These are phyloP conservation scores for Nibea coibor DNA, from an alignment of 2,113 vertebrate genomes.

Conservation along the genomic window DNA sequence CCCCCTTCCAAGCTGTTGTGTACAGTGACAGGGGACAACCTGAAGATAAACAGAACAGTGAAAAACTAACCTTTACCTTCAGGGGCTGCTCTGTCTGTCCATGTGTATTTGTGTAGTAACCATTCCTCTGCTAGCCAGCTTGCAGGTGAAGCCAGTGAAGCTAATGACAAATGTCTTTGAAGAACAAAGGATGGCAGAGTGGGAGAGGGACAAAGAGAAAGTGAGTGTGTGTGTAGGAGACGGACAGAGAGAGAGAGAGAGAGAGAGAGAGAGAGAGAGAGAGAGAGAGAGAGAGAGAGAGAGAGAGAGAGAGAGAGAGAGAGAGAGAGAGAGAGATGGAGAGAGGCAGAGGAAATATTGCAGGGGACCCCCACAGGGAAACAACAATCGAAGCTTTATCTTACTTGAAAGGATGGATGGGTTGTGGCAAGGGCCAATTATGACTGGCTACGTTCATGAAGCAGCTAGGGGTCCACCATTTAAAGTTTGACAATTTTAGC, in stretches of 20 bases:
- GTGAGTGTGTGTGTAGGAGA: slow-evolving; percentile 1
- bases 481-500: slow-evolving; percentile 38
- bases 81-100: slow-evolving; percentile 1
- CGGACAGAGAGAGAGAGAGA: slow-evolving; percentile 17
- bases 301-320: too few relatives aligned
- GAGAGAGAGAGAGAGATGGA: slow-evolving; percentile 20
- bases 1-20: slow-evolving; percentile 37
- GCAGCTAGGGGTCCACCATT: slow-evolving; percentile 48
- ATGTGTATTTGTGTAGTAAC: slow-evolving; percentile 8
- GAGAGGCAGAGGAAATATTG: slow-evolving; percentile 26
- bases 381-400: slow-evolving; percentile 46
- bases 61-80: slow-evolving; percentile 36
- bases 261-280: slow-evolving; percentile 22
- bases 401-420: slow-evolving; percentile 30
- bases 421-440: slow-evolving; percentile 43
- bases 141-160: slow-evolving; percentile 46
- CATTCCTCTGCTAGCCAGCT: slow-evolving; percentile 11
- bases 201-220: slow-evolving; percentile 36
- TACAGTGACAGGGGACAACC: slow-evolving; percentile 24
- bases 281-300: slow-evolving; percentile 36
- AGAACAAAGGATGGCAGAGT: slow-evolving; percentile 62
- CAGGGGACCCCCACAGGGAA: slow-evolving; percentile 26
- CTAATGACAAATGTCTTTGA: slow-evolving; percentile 68
- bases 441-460: slow-evolving; percentile 24
- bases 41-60: slow-evolving; percentile 18